Base-by-base conservation (phyloP, 2,113 vertebrate genomes). In the Mustela lutreola region DNA sequence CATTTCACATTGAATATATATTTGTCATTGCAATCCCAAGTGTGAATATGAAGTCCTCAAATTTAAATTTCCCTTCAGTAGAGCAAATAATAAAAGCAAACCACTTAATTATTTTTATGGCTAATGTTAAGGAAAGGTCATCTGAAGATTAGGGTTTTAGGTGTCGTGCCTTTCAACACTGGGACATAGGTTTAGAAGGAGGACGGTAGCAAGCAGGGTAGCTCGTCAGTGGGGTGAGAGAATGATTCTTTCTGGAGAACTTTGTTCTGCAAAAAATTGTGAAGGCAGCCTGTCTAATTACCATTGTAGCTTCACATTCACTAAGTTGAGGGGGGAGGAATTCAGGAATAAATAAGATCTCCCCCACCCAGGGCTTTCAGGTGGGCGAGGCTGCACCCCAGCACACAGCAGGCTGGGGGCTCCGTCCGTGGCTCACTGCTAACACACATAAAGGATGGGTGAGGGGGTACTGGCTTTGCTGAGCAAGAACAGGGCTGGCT, bases 81-180 rank as follows among this genome's bases (percentile, higher is more conserved):
- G 18, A 92, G 26, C 39, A 83, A 97, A 71, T 70, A 63, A 85
- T 79, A 80, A 90, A 85, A 45, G 4, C 21, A 86, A 81, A 63
- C 5, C 12, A 42, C 22, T 78, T 92, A 56, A n/a, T 79, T 83
- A 63, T 78, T 79, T 78, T 78, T 84, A 53, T 71, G 79, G 22
- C 42, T 78, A 50, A 56, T 36, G 28, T 84, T 95, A 97, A 91
- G 22, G 33, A 42, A 86, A 92, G 14, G 60, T 79, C 50, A 71
- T 70, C 84, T 83, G 83, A 79, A 63, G 79, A 84, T 93, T 85
- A 73, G 33, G 53, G 53, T 86, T 93, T 89, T 73, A 90, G 22
- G 24, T 62, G n/a, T 79, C 7, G 7, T 67, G n/a, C 33, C 21
- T 79, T 90, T 79, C 39, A 85, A 71, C 60, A 42, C n/a, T 9